Evolutionary conservation across 2,113 vertebrate genomes (phyloP).

Genomic region (Colius striatus): DNA sequence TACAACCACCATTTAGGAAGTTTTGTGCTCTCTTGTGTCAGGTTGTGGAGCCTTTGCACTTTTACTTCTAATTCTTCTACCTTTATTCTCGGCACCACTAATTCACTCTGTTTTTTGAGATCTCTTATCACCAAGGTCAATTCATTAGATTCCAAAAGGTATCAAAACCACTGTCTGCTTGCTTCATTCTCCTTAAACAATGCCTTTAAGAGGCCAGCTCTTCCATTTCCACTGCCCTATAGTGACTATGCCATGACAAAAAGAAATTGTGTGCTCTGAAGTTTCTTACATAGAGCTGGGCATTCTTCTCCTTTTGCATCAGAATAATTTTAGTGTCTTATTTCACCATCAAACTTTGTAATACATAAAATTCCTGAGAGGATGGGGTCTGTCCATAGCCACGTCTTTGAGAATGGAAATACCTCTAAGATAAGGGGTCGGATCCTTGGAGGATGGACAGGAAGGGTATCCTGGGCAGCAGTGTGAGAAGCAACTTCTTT

Average conservation of each 20-base stretch:
- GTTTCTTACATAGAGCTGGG: background rate
- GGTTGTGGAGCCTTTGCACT: background rate
- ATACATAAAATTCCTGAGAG: background rate
- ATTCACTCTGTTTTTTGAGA: background rate
- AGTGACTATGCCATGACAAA: background rate
- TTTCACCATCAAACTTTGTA: background rate
- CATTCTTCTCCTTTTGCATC: background rate
- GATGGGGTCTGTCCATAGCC: background rate
- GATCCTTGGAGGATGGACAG: background rate
- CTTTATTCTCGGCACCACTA: background rate
- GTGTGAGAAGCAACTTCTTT: background rate
- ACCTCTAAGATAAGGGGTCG: background rate
- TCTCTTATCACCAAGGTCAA: background rate
- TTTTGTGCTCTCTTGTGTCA: background rate
- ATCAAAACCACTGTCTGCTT: background rate
- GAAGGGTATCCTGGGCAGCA: background rate
- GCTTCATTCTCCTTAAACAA: background rate
- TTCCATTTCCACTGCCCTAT: background rate
- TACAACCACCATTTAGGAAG: fast-evolving
- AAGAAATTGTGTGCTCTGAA: background rate
- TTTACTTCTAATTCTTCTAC: background rate
- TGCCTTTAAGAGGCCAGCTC: background rate
- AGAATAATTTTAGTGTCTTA: background rate
- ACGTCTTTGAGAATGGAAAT: background rate
- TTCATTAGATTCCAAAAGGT: background rate